Conservation (phyloP, 2,797 vertebrate species). For the Manis javanica region DNA sequence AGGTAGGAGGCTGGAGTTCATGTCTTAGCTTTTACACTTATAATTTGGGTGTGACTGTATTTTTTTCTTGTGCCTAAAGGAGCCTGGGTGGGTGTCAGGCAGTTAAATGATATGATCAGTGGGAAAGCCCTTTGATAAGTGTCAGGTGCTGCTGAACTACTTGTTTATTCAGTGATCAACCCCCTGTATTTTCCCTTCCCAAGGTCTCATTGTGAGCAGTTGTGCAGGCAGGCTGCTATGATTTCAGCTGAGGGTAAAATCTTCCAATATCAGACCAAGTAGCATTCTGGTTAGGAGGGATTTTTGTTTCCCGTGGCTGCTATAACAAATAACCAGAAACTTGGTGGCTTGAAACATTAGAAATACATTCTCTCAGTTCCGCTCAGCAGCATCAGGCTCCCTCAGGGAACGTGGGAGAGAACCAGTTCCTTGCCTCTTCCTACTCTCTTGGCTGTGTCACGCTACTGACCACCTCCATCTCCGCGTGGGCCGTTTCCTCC, state of each 20-base stretch:
- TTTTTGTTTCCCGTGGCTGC: background rate
- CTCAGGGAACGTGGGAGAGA: fast-evolving
- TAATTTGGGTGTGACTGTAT: background rate
- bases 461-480: background rate
- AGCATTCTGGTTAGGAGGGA: background rate
- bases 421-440: background rate
- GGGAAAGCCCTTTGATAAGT: background rate
- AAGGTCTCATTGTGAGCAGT: background rate
- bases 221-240: background rate
- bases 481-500: background rate
- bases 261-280: background rate
- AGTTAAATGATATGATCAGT: background rate
- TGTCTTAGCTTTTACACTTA: background rate
- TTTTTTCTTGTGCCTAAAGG: background rate
- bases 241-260: background rate
- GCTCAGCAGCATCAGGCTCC: fast-evolving
- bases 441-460: background rate
- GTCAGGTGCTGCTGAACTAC: background rate
- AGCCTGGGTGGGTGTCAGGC: background rate
- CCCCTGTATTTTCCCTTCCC: background rate
- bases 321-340: background rate
- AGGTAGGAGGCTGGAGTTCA: background rate
- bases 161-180: background rate
- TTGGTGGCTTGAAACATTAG: background rate
- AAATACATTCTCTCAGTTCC: background rate